Evolutionary conservation across 2,888 invertebrate genomes (phyloP), one percentile per base, ranked within the genome.

Genomic region (Gisinianus flammeolus): DNA sequence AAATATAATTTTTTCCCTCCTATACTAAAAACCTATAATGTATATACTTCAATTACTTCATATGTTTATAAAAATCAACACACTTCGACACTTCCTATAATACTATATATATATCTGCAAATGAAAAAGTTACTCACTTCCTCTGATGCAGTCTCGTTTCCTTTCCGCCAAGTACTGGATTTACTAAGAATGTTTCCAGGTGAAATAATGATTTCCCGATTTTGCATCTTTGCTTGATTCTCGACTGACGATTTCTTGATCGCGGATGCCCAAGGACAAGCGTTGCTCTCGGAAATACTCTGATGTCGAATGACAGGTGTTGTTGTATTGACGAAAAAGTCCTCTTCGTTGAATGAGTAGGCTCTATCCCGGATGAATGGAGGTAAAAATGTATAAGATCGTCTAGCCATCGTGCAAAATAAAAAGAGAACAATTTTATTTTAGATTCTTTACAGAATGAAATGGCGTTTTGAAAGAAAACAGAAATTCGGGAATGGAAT

Each of bases 101-200:
- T n/a, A n/a, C n/a, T n/a, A n/a, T n/a, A n/a, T n/a, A n/a, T n/a
- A n/a, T n/a, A n/a, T n/a, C n/a, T n/a, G n/a, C n/a, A n/a, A n/a
- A n/a, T n/a, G n/a, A n/a, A n/a, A n/a, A n/a, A n/a, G n/a, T n/a
- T 22, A 68, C 81, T 79, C 68, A 84, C 84, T 78, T 84, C 84
- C 28, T 83, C 84, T 52, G 80, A 78, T 30, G 81, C 79, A 68
- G 80, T 76, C 26, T 84, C 83, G 73, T 69, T 83, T 67, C 84
- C 84, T 69, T 83, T 83, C 26, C 79, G 77, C 77, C 81, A 81
- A 10, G 80, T 77, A n/a, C 83, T 69, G 8, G 82, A 75, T 69
- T 83, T 83, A 72, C 79, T 82, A 24, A 84, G 69, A 76, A 84
- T 81, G 64, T 84, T 84, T 26, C 83, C 84, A 31, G 83, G 81